Conservation (phyloP, 1,140 invertebrate genomes). For the Eupeodes corollae region DNA sequence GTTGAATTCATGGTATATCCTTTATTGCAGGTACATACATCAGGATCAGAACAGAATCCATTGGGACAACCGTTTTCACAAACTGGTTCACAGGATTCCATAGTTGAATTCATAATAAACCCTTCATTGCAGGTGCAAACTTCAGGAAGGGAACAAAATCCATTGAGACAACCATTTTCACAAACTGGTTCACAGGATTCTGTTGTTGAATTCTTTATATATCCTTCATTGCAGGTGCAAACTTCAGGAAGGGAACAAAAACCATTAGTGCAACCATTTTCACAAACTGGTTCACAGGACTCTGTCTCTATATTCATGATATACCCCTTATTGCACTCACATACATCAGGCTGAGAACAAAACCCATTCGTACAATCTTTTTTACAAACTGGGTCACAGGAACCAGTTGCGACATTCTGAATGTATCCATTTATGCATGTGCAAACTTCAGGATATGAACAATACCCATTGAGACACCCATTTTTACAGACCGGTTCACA, state of each 20-base stretch:
- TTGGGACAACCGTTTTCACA: conserved; percentile 31
- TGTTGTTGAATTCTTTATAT: conserved; percentile 7
- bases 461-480: too few species aligned
- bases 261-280: conserved; percentile 33
- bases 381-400: conserved; percentile 22
- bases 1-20: conserved; percentile 15
- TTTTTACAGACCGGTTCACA: not conserved
- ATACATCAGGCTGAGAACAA: conserved; percentile 19
- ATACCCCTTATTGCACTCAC: conserved; percentile 20
- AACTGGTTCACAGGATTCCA: conserved; percentile 27
- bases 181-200: conserved; percentile 28
- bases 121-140: conserved; percentile 32
- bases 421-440: too few species aligned
- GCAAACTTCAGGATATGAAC: too few species aligned
- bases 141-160: conserved; percentile 36
- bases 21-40: conserved; percentile 35
- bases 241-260: conserved; percentile 37
- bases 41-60: conserved; percentile 37
- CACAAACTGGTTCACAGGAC: conserved; percentile 20
- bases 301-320: conserved; percentile 13
- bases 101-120: conserved; percentile 10
- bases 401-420: conserved; percentile 10
- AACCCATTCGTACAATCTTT: too few species aligned
- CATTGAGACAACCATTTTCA: conserved; percentile 20
- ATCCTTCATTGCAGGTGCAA: conserved; percentile 26